Evolutionary conservation across 1,140 invertebrate species (phyloP), one percentile per base, ranked within the genome.

Genomic region (Cotesia chilonis): DNA sequence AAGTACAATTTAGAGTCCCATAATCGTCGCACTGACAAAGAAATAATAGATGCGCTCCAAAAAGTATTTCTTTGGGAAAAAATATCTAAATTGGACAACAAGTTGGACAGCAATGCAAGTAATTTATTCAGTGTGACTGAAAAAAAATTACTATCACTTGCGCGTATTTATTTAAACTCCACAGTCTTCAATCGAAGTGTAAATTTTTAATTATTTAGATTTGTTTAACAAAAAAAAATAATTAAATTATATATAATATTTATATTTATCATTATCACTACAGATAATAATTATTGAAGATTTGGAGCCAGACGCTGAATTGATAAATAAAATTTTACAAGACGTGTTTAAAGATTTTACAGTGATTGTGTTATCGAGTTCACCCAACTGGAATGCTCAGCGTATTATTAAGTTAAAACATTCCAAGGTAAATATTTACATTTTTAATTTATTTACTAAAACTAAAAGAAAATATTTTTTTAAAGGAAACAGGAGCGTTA

Each of bases 41-140:
- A 41, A 5, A 9, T 80, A 2, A 75, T 80, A 59, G 60, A 63
- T 6, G 72, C 70, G 0, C 60, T 80, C 59, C 78, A 80, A 41
- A 75, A 66, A 60, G 75, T 80, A 28, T 74, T 67, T 17, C 36
- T 80, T 5, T 80, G 78, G 78, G 78, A 80, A 65, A 78, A 76
- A 61, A 55, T 80, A 2, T 76, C 74, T 3, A 77, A 68, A 20
- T 37, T 80, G 1, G 63, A 73, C 2, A 41, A 77, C 9, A 77
- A 77, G 63, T 65, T 80, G 10, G 74, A 77, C 5, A 76, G 69
- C 54, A 72, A 76, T 41, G 70, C 75, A 0, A 67, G 66, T 14
- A 69, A 75, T 35, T 20, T 77, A 2, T 80, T 80, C 59, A 78
- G 59, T n/a, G 9, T 71, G 0, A 67, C 67, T 20, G 78, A 80